Base-by-base conservation (phyloP, 1,140 invertebrate species). In the Papilio xuthus region DNA sequence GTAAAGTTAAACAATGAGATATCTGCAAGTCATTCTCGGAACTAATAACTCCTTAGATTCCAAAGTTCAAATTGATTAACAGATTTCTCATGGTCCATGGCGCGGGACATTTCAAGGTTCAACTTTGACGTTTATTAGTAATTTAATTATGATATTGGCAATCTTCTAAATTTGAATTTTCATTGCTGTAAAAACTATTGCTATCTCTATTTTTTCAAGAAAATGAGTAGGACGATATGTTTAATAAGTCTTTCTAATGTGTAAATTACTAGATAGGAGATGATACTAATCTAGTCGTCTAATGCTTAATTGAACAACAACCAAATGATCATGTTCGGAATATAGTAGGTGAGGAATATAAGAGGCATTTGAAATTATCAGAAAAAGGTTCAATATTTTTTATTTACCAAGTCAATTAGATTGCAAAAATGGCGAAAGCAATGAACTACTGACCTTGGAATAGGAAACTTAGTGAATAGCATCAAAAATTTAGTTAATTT, bases 51-150 rank as follows among this genome's bases (percentile, higher is more conserved):
- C 20, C 23, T 50, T 73, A 42, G 44, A 44, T 7, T 73, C 12
- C 2, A 73, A 47, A 73, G 71, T 73, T 73, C 42, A 20, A 50
- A 28, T 73, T 73, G 71, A 47, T 73, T 73, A 47, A 73, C 71
- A 47, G 42, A 28, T 73, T 23, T 47, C 42, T 47, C 71, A 73
- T 42, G 26, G 44, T 73, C 44, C 42, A 42, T 73, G 71, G 42
- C 20, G 12, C 2, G 42, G 71, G 41, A 67, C 26, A 67, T 3
- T 28, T 67, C 60, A 73, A 73, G 44, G 71, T 44, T 50, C 44
- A 73, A 73, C 20, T 73, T 73, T 47, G 41, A 73, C 13, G 23
- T 23, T 23, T 60, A 26, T 60, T 60, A 60, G 9, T 28, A 67
- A 67, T 26, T 67, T 67, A 26, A 28, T 67, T 67, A 32, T 67